These are phyloP conservation scores for Nasonia vitripennis DNA, from an alignment of 1,140 invertebrate genomes.

Conservation along the genomic window DNA sequence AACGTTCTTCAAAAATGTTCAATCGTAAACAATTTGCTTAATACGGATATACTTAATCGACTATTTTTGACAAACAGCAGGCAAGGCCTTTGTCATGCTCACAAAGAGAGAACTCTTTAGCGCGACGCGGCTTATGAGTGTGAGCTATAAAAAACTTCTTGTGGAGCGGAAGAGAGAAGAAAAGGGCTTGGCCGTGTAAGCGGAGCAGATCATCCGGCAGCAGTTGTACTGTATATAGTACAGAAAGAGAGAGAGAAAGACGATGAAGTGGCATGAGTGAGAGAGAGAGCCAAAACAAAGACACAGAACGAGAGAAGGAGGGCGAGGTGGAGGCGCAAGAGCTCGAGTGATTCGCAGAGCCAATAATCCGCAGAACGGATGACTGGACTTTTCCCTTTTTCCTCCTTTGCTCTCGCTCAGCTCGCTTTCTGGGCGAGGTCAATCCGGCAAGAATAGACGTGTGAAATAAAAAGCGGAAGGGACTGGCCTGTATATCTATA, in stretches of 20 bases:
- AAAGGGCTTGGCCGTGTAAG: background rate
- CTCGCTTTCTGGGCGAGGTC: background rate
- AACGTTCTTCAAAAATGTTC: too few species aligned
- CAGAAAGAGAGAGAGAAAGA: background rate
- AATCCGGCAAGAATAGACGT: conserved; percentile 34
- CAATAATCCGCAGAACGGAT: conserved; percentile 17
- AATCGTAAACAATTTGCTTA: too few species aligned
- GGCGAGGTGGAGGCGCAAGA: background rate
- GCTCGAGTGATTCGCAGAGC: conserved; percentile 4
- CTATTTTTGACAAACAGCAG: background rate
- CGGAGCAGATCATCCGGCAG: background rate
- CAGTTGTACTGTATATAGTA: background rate
- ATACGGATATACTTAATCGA: background rate
- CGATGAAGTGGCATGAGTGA: conserved; percentile 10
- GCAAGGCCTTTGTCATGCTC: background rate
- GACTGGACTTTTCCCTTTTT: background rate
- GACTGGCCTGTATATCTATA: background rate
- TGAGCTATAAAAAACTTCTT: background rate
- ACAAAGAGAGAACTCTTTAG: background rate
- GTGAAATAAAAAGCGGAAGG: conserved; percentile 41
- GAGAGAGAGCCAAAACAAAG: background rate
- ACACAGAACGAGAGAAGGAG: background rate
- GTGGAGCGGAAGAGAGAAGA: background rate
- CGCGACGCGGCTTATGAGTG: background rate
- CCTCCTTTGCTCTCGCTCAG: background rate